These are phyloP conservation scores for Ecliptopera silaceata DNA, from an alignment of 2,888 invertebrate species.

Conservation along the genomic window DNA sequence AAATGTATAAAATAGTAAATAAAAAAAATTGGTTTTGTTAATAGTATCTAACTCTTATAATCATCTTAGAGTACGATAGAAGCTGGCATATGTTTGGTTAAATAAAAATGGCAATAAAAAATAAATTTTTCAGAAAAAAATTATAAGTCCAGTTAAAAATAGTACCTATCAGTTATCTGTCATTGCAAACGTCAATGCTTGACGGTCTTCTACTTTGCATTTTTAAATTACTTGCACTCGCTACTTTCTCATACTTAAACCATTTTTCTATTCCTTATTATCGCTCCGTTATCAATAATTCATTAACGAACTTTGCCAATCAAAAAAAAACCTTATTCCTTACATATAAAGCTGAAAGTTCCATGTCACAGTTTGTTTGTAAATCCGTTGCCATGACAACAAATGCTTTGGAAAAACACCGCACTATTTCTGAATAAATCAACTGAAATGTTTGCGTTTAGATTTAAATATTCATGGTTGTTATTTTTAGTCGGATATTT, in stretches of 20 bases:
- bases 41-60: too few relatives aligned
- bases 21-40: too few relatives aligned
- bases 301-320: constrained; percentile 24
- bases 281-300: constrained; percentile 29
- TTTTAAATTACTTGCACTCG: constrained; percentile 2
- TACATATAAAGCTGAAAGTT: constrained; percentile 23
- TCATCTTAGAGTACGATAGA: too few relatives aligned
- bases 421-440: constrained; percentile 33
- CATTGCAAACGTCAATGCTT: too few relatives aligned
- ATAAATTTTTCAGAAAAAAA: too few relatives aligned
- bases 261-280: constrained; percentile 26
- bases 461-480: constrained; percentile 34
- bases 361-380: constrained; percentile 45
- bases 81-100: too few relatives aligned
- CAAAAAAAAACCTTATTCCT: constrained; percentile 12
- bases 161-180: too few relatives aligned
- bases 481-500: constrained; percentile 13
- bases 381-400: constrained; percentile 53
- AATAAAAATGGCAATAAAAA: too few relatives aligned
- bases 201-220: not conserved
- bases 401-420: constrained; percentile 36
- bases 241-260: constrained; percentile 26
- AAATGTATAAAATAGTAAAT: too few relatives aligned
- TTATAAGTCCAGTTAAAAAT: too few relatives aligned
- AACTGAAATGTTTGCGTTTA: constrained; percentile 40